Conservation (phyloP, 2,888 invertebrate species). For the Amorpha juglandis region DNA sequence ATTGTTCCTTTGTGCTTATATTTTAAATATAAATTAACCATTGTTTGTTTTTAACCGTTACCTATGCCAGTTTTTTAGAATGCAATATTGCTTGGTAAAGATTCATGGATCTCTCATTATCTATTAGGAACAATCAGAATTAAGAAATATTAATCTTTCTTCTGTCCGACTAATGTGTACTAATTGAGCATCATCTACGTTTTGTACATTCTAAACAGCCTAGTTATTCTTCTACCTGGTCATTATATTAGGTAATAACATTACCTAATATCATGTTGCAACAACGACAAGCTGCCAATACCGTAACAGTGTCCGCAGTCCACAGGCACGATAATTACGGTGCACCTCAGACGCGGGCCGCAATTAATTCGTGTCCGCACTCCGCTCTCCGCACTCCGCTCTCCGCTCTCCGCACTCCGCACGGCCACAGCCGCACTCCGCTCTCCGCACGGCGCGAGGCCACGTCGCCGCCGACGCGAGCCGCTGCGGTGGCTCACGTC, state of each 20-base stretch:
- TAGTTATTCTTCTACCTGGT: background rate
- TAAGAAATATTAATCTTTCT: too few relatives aligned
- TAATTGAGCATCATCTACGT: background rate
- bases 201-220: background rate
- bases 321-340: conserved; percentile 64
- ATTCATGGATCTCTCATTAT: too few relatives aligned
- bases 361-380: conserved; percentile 68
- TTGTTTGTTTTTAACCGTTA: background rate
- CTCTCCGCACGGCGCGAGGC: conserved; percentile 22
- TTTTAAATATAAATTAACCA: background rate
- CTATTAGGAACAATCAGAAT: too few relatives aligned
- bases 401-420: conserved; percentile 48
- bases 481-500: conserved; percentile 29
- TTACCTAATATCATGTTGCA: background rate
- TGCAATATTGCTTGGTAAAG: too few relatives aligned
- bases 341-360: conserved; percentile 67
- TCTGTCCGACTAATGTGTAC: too few relatives aligned
- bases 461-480: conserved; percentile 15
- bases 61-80: too few relatives aligned
- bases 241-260: background rate
- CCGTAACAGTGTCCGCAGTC: conserved; percentile 47
- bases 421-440: conserved; percentile 47
- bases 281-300: conserved; percentile 6
- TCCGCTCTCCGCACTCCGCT: conserved; percentile 48
- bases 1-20: background rate